Percentiles rank a stretch among this genome's conserved stretches.
Evolutionary conservation across 37 sponge, comb jelly and placozoan genomes (phyloP).

Genomic region (Amphimedon queenslandica): DNA sequence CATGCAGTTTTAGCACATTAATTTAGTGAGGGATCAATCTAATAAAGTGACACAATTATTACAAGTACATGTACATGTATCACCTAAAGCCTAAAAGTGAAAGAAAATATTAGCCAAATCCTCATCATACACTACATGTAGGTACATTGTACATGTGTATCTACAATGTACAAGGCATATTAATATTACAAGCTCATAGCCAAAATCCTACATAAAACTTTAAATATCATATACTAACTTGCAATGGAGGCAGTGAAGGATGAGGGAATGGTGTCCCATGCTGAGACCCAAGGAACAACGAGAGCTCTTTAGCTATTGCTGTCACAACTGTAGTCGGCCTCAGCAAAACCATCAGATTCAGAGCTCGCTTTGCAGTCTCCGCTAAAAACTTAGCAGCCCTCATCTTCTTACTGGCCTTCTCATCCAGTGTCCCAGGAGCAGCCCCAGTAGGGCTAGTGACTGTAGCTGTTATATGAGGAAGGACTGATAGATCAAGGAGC

Average conservation of each 20-base stretch:
- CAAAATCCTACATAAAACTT: too few relatives aligned
- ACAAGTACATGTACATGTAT: too few relatives aligned
- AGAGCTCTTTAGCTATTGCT: slow-evolving; percentile 81
- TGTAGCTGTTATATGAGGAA: slow-evolving; percentile 12
- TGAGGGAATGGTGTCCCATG: slow-evolving; percentile 69
- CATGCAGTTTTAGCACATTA: too few relatives aligned
- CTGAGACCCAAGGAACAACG: slow-evolving; percentile 48
- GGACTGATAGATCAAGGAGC: slow-evolving; percentile 64
- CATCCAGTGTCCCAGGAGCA: background rate
- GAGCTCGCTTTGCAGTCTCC: slow-evolving; percentile 60
- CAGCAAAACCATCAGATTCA: slow-evolving; percentile 62
- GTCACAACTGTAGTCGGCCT: slow-evolving; percentile 62
- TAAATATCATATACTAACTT: too few relatives aligned
- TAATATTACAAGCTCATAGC: too few relatives aligned
- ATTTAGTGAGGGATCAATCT: too few relatives aligned
- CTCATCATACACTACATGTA: too few relatives aligned
- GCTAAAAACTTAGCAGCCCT: slow-evolving; percentile 27
- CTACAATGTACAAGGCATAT: too few relatives aligned
- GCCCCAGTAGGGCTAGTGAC: background rate
- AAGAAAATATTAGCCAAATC: too few relatives aligned
- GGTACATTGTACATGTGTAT: too few relatives aligned
- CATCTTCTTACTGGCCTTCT: background rate
- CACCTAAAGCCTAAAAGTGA: too few relatives aligned
- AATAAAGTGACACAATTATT: too few relatives aligned
- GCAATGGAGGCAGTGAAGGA: slow-evolving; percentile 55